A percentile compares a stretch with the other conserved stretches of the same genome.
phyloP scores from a whole-genome alignment of 2,113 vertebrate genomes.

The Pachycephala philippinensis region DNA sequence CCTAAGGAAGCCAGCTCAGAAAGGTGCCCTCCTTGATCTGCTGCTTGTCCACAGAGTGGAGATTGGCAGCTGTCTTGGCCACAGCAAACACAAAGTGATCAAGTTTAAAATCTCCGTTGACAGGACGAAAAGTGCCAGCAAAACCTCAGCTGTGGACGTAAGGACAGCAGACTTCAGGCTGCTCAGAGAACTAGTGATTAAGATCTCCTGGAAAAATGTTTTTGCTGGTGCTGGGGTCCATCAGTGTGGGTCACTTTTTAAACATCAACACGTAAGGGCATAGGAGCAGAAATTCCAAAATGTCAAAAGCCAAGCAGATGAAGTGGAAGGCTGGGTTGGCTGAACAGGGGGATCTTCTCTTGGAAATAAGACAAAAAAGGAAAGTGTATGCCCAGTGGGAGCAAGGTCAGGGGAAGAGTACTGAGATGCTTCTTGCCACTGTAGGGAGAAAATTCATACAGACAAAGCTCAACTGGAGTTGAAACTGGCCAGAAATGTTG shows the following conservation, averaged over 20 bases:
- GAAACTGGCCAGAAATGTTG: neutral
- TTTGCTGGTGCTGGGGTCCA: neutral
- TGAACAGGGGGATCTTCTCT: neutral
- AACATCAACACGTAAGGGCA: neutral
- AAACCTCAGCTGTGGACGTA: neutral
- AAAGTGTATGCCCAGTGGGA: neutral
- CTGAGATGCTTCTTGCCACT: rapidly evolving
- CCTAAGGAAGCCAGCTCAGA: neutral
- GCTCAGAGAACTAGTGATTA: neutral
- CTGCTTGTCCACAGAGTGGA: no score
- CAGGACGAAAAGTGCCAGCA: neutral
- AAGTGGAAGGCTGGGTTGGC: neutral
- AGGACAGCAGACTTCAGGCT: neutral
- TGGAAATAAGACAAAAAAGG: neutral
- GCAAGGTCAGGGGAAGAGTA: neutral
- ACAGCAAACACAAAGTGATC: no score
- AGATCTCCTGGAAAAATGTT: neutral
- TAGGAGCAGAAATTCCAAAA: neutral
- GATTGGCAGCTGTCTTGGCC: rapidly evolving
- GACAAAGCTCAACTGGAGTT: neutral
- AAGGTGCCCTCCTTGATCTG: neutral
- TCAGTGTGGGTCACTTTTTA: neutral
- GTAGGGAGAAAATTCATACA: neutral
- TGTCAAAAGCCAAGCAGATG: neutral
- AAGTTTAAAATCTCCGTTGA: neutral